Evolutionary conservation across 2,888 invertebrate species (phyloP).

Genomic region (Brachyptera risi): DNA sequence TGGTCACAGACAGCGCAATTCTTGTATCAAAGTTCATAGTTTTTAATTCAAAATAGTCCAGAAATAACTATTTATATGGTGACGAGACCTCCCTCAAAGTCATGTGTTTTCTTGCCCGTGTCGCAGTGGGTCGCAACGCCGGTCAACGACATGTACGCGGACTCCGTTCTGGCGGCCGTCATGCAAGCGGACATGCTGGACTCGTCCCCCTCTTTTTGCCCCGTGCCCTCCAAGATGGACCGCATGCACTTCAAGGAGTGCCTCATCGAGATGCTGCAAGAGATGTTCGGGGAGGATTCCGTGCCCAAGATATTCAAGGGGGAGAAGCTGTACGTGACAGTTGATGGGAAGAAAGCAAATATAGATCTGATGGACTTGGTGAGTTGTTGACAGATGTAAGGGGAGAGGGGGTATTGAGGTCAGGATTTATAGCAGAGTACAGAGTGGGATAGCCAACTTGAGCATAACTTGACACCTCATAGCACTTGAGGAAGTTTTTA

Average conservation of each 20-base stretch:
- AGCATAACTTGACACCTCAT: too few relatives aligned
- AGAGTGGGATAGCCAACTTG: too few relatives aligned
- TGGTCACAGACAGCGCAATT: too few relatives aligned
- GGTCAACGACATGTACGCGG: conserved; percentile 97
- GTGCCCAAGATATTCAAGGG: conserved; percentile 92
- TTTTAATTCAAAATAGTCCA: too few relatives aligned
- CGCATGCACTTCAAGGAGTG: conserved; percentile 91
- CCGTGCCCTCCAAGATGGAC: conserved; percentile 62
- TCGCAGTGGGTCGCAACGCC: conserved; percentile 88
- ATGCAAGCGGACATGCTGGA: conserved; percentile 75
- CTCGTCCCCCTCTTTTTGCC: conserved; percentile 50
- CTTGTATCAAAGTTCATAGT: too few relatives aligned
- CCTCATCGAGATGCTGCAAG: conserved; percentile 82
- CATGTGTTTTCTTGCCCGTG: too few relatives aligned
- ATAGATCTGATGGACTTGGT: conserved; percentile 79
- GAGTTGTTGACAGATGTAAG: conserved; percentile 37
- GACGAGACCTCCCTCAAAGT: too few relatives aligned
- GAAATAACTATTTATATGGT: too few relatives aligned
- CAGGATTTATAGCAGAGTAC: too few relatives aligned
- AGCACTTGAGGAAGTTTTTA: too few relatives aligned
- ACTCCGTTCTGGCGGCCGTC: conserved; percentile 85
- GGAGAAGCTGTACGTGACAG: conserved; percentile 78
- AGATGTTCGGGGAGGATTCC: conserved; percentile 93
- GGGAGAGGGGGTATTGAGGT: too few relatives aligned
- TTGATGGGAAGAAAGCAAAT: conserved; percentile 79